These are phyloP conservation scores for Larimichthys polyactis DNA, from an alignment of 2,113 vertebrate genomes.

Conservation along the genomic window DNA sequence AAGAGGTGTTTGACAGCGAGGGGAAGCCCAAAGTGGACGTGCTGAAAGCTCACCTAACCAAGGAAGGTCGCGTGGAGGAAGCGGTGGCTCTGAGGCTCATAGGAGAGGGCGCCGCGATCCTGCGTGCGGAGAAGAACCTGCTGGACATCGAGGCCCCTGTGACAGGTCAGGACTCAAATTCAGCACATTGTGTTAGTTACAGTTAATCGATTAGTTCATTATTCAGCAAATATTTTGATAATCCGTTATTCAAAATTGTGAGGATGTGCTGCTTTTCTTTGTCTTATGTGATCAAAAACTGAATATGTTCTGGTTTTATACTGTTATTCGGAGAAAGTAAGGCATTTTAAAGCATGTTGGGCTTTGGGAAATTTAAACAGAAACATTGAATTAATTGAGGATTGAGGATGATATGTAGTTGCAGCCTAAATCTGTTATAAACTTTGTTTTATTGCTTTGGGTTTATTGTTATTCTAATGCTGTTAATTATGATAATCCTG, in stretches of 20 bases:
- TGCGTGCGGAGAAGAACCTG: slow-evolving; percentile 96
- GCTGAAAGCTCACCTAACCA: slow-evolving; percentile 98
- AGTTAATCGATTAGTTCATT: background rate
- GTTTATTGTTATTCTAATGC: too few relatives aligned
- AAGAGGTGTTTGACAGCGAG: slow-evolving; percentile 98
- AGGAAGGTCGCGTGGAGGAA: slow-evolving; percentile 98
- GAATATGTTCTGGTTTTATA: background rate
- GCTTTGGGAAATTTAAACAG: background rate
- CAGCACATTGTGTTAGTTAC: background rate
- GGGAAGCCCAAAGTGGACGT: slow-evolving; percentile 98
- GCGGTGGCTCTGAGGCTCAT: slow-evolving; percentile 95
- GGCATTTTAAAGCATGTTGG: background rate
- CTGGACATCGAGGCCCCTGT: slow-evolving; percentile 99
- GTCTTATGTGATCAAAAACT: background rate
- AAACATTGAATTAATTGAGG: background rate
- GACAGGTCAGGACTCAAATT: slow-evolving; percentile 86
- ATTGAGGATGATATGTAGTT: background rate
- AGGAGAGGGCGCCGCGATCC: slow-evolving; percentile 94
- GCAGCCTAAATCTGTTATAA: background rate
- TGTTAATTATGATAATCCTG: too few relatives aligned
- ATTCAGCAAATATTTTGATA: background rate
- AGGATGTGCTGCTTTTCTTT: background rate
- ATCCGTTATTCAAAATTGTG: background rate
- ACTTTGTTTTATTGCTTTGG: too few relatives aligned
- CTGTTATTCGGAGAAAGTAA: background rate